Conservation (phyloP, 1,140 invertebrate species). For the Copidosoma floridanum region DNA sequence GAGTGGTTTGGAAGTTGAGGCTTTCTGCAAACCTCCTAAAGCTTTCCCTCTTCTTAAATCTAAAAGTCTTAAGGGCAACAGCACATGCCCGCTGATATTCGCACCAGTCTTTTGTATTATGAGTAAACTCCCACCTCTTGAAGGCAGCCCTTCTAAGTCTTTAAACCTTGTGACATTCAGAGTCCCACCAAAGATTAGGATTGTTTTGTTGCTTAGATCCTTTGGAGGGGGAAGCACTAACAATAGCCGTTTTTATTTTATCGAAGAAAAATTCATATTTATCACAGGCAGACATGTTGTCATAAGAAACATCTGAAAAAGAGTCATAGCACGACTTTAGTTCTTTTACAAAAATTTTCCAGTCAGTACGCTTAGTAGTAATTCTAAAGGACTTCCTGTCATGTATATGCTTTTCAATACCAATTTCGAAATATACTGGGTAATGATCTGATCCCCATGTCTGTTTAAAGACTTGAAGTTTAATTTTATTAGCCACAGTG, state of each 20-base stretch:
- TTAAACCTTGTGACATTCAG: slow-evolving; percentile 7
- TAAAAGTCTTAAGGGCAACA: slow-evolving; percentile 3
- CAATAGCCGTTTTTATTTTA: too few species aligned
- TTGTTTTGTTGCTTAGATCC: not conserved
- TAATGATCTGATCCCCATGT: slow-evolving; percentile 41
- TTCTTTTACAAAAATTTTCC: not conserved
- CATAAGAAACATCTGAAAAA: not conserved
- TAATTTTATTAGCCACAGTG: slow-evolving; percentile 28
- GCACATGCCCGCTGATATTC: slow-evolving; percentile 16
- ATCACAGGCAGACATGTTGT: not conserved
- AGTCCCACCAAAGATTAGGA: slow-evolving; percentile 11
- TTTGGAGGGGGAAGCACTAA: slow-evolving; percentile 23
- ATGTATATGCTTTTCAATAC: slow-evolving; percentile 25
- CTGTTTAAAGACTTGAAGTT: slow-evolving; percentile 34
- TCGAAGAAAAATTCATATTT: slow-evolving; percentile 20
- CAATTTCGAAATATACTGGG: slow-evolving; percentile 34
- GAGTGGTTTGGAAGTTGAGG: not conserved
- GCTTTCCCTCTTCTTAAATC: not conserved
- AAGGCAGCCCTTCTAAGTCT: not conserved
- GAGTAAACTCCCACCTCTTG: slow-evolving; percentile 9
- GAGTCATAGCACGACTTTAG: not conserved
- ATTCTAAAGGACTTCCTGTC: slow-evolving; percentile 11
- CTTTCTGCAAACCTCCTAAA: not conserved
- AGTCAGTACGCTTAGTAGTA: slow-evolving; percentile 5
- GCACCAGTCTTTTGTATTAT: slow-evolving; percentile 1